These are phyloP conservation scores for Tragelaphus oryx DNA, from an alignment of 2,797 vertebrate species.

Conservation along the genomic window DNA sequence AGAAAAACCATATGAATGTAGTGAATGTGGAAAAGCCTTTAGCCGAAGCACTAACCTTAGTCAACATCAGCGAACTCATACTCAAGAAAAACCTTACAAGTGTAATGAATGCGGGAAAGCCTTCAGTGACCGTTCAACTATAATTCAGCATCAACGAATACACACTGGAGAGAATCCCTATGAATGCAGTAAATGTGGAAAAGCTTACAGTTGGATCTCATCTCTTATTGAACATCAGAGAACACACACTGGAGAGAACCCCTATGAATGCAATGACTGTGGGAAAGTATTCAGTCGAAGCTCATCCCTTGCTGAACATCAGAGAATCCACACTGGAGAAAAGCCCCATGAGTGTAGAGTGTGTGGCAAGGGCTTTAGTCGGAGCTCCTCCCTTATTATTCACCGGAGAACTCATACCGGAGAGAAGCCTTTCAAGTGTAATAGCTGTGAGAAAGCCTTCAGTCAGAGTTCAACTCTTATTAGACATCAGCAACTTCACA, in stretches of 20 bases:
- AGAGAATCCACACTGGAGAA: conserved; percentile 50
- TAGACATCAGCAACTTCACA: conserved; percentile 50
- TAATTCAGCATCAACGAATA: conserved; percentile 65
- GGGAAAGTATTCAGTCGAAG: conserved; percentile 50
- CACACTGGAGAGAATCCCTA: conserved; percentile 70
- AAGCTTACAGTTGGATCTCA: conserved; percentile 50
- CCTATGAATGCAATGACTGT: conserved; percentile 39
- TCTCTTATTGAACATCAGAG: conserved; percentile 59
- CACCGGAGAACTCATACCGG: conserved; percentile 32
- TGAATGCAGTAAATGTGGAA: conserved; percentile 49
- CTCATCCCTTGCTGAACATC: conserved; percentile 55
- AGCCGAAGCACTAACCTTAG: conserved; percentile 15
- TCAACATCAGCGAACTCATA: conserved; percentile 59
- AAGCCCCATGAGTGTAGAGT: conserved; percentile 19
- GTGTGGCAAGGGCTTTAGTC: conserved; percentile 48
- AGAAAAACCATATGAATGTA: conserved; percentile 45
- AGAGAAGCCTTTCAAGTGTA: conserved; percentile 41
- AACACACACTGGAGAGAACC: conserved; percentile 58
- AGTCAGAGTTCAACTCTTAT: conserved; percentile 49
- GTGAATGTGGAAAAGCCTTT: conserved; percentile 37
- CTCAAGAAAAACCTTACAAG: conserved; percentile 54
- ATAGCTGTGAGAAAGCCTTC: conserved; percentile 40
- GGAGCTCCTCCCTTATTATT: conserved; percentile 25
- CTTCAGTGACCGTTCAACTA: conserved; percentile 49
- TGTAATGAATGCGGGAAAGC: conserved; percentile 55